These are phyloP conservation scores for Sander lucioperca DNA, from an alignment of 2,113 vertebrate species.

Conservation along the genomic window DNA sequence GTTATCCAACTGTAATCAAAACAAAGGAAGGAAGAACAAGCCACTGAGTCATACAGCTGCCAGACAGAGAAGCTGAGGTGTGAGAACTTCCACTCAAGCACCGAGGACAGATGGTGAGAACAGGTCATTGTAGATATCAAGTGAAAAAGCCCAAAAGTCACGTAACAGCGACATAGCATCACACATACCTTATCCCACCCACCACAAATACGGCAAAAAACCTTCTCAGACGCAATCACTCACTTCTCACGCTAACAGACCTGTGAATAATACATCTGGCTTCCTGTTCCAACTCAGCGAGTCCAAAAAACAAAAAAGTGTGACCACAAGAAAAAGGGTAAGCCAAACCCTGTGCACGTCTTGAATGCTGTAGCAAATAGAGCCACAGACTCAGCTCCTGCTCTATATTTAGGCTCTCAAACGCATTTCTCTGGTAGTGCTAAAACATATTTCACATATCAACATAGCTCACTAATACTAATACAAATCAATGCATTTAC, in stretches of 20 bases:
- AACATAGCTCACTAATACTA: neutral
- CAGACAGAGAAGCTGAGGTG: constrained; percentile 60
- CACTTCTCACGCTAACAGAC: constrained; percentile 59
- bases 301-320: constrained; percentile 64
- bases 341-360: constrained; percentile 37
- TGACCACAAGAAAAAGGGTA: constrained; percentile 59
- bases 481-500: neutral
- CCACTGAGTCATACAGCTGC: constrained; percentile 57
- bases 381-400: constrained; percentile 33
- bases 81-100: constrained; percentile 60
- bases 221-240: constrained; percentile 23
- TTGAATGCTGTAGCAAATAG: constrained; percentile 34
- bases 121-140: constrained; percentile 20
- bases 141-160: constrained; percentile 25
- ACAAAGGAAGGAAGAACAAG: constrained; percentile 69
- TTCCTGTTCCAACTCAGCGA: constrained; percentile 77
- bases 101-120: constrained; percentile 38
- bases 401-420: constrained; percentile 51
- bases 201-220: constrained; percentile 2
- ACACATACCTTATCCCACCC: neutral
- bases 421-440: constrained; percentile 11
- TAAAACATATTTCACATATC: constrained; percentile 12
- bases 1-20: no score
- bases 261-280: constrained; percentile 73
- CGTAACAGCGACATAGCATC: neutral